These are phyloP conservation scores for Phrynocephalus guinanensis DNA, from an alignment of 2,797 vertebrate genomes.

Conservation along the genomic window DNA sequence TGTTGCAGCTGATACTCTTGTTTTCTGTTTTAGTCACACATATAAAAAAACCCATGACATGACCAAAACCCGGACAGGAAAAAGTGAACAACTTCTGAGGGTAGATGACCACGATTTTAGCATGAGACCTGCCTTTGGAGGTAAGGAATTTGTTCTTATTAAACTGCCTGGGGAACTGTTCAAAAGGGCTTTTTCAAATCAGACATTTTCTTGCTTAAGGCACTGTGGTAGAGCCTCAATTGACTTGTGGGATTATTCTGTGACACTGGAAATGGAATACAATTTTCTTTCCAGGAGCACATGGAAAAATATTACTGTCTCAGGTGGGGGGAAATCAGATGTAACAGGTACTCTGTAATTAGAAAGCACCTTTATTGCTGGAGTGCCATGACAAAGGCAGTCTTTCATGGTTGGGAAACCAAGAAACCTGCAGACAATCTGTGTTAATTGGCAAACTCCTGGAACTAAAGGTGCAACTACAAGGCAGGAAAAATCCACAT, in stretches of 20 bases:
- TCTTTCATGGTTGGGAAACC: no score
- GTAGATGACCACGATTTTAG: constrained; percentile 94
- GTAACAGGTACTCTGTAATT: no score
- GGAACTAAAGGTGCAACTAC: no score
- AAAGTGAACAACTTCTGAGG: constrained; percentile 87
- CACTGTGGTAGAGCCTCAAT: neutral
- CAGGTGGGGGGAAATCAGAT: no score
- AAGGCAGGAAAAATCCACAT: no score
- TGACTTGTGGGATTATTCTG: neutral
- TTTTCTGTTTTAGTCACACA: constrained; percentile 80
- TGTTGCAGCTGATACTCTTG: neutral
- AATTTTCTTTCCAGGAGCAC: neutral
- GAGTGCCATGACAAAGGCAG: no score
- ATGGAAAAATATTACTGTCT: neutral
- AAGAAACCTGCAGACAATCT: no score
- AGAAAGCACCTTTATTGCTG: no score
- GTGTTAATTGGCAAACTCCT: no score
- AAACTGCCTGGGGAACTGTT: neutral
- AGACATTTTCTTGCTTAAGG: neutral
- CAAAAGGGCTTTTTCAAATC: neutral
- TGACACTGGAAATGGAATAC: neutral
- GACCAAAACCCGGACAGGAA: constrained; percentile 85
- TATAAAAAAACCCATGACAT: constrained; percentile 86
- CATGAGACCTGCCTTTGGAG: constrained; percentile 95
- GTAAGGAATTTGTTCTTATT: constrained; percentile 71